Conservation (phyloP, 2,888 invertebrate genomes). For the Cheilosia vulpina region DNA sequence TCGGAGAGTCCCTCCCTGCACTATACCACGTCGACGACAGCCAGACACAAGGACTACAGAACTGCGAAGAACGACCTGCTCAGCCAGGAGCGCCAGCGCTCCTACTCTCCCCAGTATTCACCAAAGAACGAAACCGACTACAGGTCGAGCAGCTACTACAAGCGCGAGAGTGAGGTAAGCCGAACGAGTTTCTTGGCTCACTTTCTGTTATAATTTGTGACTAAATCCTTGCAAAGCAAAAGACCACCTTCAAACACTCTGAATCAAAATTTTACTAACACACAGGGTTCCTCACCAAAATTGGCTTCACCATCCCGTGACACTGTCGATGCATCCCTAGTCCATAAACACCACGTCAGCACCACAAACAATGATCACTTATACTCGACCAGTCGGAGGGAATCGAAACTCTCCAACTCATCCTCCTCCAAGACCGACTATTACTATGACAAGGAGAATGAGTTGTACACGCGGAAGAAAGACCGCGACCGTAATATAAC, state of each 20-base stretch:
- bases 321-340: slow-evolving; percentile 66
- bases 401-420: slow-evolving; percentile 79
- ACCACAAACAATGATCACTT: slow-evolving; percentile 81
- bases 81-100: slow-evolving; percentile 79
- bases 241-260: slow-evolving; percentile 62
- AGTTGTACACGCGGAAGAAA: slow-evolving; percentile 80
- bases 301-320: slow-evolving; percentile 75
- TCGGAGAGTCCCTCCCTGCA: slow-evolving; percentile 84
- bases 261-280: slow-evolving; percentile 72
- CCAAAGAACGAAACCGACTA: slow-evolving; percentile 82
- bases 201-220: slow-evolving; percentile 56
- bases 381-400: slow-evolving; percentile 79
- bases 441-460: slow-evolving; percentile 83
- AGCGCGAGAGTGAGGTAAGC: slow-evolving; percentile 83
- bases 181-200: slow-evolving; percentile 13
- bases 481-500: slow-evolving; percentile 79
- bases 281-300: slow-evolving; percentile 73
- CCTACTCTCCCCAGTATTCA: slow-evolving; percentile 83
- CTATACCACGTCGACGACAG: slow-evolving; percentile 81
- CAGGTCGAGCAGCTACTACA: slow-evolving; percentile 82
- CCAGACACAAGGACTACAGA: slow-evolving; percentile 82
- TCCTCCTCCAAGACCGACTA: slow-evolving; percentile 81
- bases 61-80: slow-evolving; percentile 77
- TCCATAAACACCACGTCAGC: slow-evolving; percentile 61
- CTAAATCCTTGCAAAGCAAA: slow-evolving; percentile 30